Base-by-base conservation (phyloP, 2,113 vertebrate genomes). In the Pelusios castaneus region DNA sequence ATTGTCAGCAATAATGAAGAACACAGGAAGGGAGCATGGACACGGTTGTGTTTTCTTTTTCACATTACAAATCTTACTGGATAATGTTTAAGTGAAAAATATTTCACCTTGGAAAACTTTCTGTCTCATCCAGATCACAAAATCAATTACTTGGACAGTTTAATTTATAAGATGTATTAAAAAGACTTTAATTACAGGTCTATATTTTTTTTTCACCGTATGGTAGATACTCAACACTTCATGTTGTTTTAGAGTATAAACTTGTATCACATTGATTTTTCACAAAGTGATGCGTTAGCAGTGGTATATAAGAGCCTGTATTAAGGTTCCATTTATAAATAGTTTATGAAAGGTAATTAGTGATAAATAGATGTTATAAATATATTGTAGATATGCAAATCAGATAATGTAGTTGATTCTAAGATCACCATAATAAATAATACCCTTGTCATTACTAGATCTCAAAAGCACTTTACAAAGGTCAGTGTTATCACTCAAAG, bases 361-460 rank as follows among this genome's bases (percentile, higher is more conserved):
- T 22, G 14, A 41, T 10, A 76, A 19, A 0, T 1, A 24, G 41
- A 16, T 0, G 7, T 14, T 7, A 5, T 25, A 2, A 70, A 12
- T 58, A 24, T 25, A 82, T 60, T 14, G 82, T 58, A n/a, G 19
- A 54, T 2, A n/a, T 0, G 52, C 86, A 25, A 27, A 79, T 41
- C 31, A 67, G 34, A 0, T 4, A 56, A 5, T 82, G 79, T 45
- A 49, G 45, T 13, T 1, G 25, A 89, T 7, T 19, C 51, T 10
- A 55, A 89, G 73, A 73, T 27, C 24, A 75, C 17, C 7, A 67
- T 67, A 63, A 34, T 31, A 67, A 67, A 67, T 67, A 67, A n/a
- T n/a, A n/a, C 31, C n/a, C 63, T 67, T 67, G n/a, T 21, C 63
- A 67, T 67, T 16, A 67, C 8, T 38, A 67, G 34, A 67, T 67